These are phyloP conservation scores for Poecilia gillii DNA, from an alignment of 2,797 vertebrate species.

Conservation along the genomic window DNA sequence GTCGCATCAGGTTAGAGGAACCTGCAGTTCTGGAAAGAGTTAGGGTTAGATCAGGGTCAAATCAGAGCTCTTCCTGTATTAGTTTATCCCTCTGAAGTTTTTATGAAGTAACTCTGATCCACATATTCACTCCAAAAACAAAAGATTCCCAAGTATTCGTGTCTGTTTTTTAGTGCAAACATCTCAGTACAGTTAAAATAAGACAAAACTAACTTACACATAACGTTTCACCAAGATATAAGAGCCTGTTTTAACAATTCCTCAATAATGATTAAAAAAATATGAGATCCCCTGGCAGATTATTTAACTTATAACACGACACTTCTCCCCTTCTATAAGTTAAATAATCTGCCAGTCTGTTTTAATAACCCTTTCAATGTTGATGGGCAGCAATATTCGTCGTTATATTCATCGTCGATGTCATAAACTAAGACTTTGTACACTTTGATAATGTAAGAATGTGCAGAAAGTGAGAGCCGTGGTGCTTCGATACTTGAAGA, in stretches of 20 bases:
- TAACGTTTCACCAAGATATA: too few species aligned
- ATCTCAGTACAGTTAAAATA: too few species aligned
- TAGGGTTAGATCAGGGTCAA: background rate
- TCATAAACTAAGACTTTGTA: background rate
- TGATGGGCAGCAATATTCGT: background rate
- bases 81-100: background rate
- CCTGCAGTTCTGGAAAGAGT: background rate
- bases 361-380: background rate
- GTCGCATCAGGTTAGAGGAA: background rate
- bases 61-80: background rate
- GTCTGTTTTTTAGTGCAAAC: too few species aligned
- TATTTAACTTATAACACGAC: too few species aligned
- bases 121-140: background rate
- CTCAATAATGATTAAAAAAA: too few species aligned
- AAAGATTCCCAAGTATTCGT: too few species aligned
- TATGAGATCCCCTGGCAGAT: too few species aligned
- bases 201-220: too few species aligned
- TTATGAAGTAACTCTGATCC: background rate
- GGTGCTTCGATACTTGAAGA: background rate
- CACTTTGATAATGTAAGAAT: background rate
- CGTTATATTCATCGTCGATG: background rate
- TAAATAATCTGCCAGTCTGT: too few species aligned
- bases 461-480: background rate
- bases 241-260: too few species aligned
- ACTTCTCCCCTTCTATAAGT: too few species aligned